Conservation (phyloP, 2,888 invertebrate genomes). For the Lysandra coridon region DNA sequence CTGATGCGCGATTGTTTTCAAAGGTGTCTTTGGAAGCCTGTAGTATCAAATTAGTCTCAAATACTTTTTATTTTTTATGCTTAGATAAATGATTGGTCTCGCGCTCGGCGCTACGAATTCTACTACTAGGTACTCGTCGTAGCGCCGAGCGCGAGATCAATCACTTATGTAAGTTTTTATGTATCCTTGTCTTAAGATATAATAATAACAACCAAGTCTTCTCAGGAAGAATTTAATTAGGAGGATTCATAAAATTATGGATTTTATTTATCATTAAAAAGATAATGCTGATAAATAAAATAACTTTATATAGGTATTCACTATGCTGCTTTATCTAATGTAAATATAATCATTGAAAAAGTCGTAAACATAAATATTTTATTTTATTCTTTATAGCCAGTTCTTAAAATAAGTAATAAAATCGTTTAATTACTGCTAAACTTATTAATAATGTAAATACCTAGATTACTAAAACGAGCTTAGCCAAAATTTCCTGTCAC, state of each 20-base stretch:
- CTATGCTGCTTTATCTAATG: conserved; percentile 9
- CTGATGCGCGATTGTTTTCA: too few species aligned
- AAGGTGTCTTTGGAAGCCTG: too few species aligned
- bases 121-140: too few species aligned
- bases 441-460: conserved; percentile 15
- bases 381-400: conserved; percentile 47
- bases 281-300: conserved; percentile 10
- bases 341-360: conserved; percentile 19
- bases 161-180: background rate
- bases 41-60: background rate
- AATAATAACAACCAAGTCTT: background rate
- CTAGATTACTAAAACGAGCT: background rate
- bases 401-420: conserved; percentile 25
- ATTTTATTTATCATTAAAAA: background rate
- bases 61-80: background rate
- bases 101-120: too few species aligned
- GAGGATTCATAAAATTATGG: background rate
- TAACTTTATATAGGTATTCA: conserved; percentile 10
- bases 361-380: conserved; percentile 47
- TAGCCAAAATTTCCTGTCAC: background rate
- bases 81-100: too few species aligned
- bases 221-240: background rate
- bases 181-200: background rate
- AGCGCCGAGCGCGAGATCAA: too few species aligned
- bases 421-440: conserved; percentile 15